Conservation (phyloP, 2,797 vertebrate genomes). For the Danionella dracula region DNA sequence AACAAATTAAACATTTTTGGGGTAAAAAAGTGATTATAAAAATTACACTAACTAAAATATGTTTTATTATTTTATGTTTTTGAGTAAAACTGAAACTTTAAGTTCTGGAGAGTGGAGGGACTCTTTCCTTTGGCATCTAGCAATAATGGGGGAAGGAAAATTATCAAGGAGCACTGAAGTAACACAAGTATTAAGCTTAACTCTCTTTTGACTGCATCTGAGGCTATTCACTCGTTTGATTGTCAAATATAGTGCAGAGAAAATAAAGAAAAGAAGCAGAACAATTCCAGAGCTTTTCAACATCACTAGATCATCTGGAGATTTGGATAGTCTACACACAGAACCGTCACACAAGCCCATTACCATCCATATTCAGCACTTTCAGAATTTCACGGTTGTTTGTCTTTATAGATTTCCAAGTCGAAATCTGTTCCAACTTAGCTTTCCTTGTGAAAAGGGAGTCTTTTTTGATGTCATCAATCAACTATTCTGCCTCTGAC, state of each 20-base stretch:
- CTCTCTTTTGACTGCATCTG: neutral
- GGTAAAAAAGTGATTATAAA: too few relatives aligned
- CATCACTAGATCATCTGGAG: conserved; percentile 30
- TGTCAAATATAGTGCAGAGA: neutral
- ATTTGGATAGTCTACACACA: conserved; percentile 23
- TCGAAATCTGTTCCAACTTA: conserved; percentile 34
- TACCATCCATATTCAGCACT: conserved; percentile 26
- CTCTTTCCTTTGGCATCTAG: too few relatives aligned
- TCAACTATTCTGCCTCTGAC: conserved; percentile 28
- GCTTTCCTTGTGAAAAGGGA: conserved; percentile 31
- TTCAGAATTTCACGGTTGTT: conserved; percentile 32
- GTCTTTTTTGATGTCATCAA: conserved; percentile 38
- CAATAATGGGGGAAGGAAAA: too few relatives aligned
- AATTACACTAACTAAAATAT: too few relatives aligned
- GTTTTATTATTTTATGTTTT: too few relatives aligned
- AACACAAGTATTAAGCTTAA: neutral
- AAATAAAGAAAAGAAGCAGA: conserved; percentile 4
- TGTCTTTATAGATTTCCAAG: conserved; percentile 35
- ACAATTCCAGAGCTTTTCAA: neutral
- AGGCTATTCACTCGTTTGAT: neutral
- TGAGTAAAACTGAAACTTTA: too few relatives aligned
- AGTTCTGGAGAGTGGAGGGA: too few relatives aligned
- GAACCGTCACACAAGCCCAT: conserved; percentile 28
- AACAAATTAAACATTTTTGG: too few relatives aligned
- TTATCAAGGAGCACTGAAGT: neutral